phyloP scores from a whole-genome alignment of 2,113 vertebrate species.

The Picathartes gymnocephalus region DNA sequence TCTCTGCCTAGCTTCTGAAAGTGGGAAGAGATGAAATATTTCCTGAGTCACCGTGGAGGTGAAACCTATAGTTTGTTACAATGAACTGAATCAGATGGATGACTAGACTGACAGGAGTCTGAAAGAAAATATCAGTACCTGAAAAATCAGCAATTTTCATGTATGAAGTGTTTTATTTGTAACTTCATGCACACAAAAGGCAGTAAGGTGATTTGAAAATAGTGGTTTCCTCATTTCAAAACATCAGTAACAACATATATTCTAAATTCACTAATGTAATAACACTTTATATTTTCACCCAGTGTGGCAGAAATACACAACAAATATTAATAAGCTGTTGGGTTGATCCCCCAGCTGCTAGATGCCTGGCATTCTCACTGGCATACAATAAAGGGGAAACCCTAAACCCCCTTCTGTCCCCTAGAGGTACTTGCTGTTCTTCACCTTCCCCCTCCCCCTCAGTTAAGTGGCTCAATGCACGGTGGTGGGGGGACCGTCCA shows the following conservation, averaged over 20 bases:
- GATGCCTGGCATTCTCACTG: neutral
- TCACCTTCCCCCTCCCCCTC: neutral
- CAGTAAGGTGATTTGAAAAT: neutral
- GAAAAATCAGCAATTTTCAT: neutral
- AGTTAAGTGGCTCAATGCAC: neutral
- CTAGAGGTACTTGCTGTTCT: neutral
- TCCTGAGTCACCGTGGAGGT: neutral
- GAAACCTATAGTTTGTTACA: neutral
- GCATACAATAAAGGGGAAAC: neutral
- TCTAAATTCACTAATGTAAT: neutral
- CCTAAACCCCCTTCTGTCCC: neutral
- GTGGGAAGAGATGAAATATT: neutral
- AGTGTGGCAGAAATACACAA: neutral
- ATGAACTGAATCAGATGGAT: neutral
- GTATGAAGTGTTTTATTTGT: neutral
- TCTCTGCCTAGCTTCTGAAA: neutral
- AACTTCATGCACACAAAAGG: neutral
- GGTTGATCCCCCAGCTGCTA: neutral
- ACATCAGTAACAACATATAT: neutral
- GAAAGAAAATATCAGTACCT: conserved; percentile 1
- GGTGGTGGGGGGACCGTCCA: neutral
- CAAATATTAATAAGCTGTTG: neutral
- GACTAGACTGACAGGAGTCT: neutral
- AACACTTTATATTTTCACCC: neutral
- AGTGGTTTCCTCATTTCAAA: neutral